Evolutionary conservation across 2,113 vertebrate genomes (phyloP).

Genomic region (Anhinga rufa): DNA sequence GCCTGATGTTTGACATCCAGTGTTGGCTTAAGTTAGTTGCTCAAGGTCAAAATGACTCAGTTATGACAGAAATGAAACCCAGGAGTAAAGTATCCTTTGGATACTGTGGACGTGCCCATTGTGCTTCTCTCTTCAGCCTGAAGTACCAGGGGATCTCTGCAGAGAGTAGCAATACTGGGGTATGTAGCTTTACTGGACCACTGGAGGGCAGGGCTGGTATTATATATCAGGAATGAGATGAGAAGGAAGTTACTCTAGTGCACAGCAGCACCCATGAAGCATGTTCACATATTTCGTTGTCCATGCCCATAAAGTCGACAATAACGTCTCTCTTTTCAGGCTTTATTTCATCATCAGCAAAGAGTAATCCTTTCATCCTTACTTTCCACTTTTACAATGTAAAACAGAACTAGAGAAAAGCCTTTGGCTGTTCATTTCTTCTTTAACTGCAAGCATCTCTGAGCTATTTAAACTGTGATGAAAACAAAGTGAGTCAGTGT

Average conservation of each 20-base stretch:
- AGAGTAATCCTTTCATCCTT: neutral
- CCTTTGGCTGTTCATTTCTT: neutral
- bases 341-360: neutral
- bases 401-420: neutral
- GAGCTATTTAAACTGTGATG: neutral
- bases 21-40: neutral
- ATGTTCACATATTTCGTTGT: fast-evolving
- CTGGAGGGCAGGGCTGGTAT: conserved; percentile 31
- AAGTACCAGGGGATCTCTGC: neutral
- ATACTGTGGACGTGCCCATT: neutral
- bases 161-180: neutral
- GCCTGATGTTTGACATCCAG: neutral
- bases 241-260: fast-evolving
- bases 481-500: neutral
- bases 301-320: neutral
- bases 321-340: neutral
- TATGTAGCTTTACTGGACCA: neutral
- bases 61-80: neutral
- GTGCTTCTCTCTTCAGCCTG: neutral
- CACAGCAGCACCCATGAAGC: neutral
- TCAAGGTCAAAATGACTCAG: neutral
- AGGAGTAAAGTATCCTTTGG: neutral
- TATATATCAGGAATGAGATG: neutral
- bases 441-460: neutral
- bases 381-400: neutral